phyloP scores from a whole-genome alignment of 2,113 vertebrate genomes.

The human (Homo sapiens) region DNA sequence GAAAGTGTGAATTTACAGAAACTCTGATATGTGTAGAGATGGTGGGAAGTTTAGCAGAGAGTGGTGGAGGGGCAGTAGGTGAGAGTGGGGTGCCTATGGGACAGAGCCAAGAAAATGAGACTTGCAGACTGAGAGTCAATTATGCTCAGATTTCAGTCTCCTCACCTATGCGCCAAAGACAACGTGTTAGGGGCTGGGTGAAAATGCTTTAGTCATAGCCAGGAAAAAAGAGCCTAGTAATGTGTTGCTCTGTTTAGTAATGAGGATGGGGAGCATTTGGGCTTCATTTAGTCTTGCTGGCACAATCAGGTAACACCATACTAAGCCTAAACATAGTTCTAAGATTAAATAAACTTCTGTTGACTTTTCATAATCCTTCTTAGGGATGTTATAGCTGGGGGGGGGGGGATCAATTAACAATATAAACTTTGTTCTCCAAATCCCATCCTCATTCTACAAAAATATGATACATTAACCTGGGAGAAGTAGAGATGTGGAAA shows the following conservation, averaged over 20 bases:
- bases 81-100: conserved; percentile 56
- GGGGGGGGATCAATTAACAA: background rate
- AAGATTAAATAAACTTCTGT: conserved; percentile 67
- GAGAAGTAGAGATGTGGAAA: background rate
- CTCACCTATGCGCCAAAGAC: conserved; percentile 73
- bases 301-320: conserved; percentile 71
- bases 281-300: conserved; percentile 66
- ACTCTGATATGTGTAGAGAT: conserved; percentile 78
- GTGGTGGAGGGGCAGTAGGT: conserved; percentile 30
- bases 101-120: conserved; percentile 75
- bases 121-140: conserved; percentile 87
- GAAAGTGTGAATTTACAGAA: conserved; percentile 87
- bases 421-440: background rate
- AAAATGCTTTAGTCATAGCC: conserved; percentile 71
- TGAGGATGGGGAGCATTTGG: conserved; percentile 58
- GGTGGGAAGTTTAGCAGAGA: conserved; percentile 57
- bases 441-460: background rate
- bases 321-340: background rate
- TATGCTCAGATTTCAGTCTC: conserved; percentile 82
- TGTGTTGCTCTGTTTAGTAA: conserved; percentile 69
- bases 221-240: conserved; percentile 74
- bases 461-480: background rate
- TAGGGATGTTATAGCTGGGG: conserved; percentile 31
- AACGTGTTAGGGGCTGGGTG: conserved; percentile 67
- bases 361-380: conserved; percentile 72